Evolutionary conservation across 2,888 invertebrate species (phyloP).

Genomic region (Keiferia lycopersicella): DNA sequence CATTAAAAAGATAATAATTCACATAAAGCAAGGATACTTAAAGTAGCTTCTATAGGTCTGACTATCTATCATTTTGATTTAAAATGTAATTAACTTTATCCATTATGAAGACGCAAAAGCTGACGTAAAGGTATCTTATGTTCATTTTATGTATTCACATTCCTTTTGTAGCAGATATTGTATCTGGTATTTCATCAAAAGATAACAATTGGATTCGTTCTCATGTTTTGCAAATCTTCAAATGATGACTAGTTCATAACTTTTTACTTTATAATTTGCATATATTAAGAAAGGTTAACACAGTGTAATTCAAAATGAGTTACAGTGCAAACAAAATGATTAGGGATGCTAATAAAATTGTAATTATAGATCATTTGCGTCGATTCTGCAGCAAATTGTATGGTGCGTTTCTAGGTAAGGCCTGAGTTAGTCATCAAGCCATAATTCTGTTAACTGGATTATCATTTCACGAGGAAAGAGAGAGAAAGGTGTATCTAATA

Average conservation of each 20-base stretch:
- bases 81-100: slow-evolving; percentile 7
- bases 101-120: not conserved
- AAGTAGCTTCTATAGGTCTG: not conserved
- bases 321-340: slow-evolving; percentile 58
- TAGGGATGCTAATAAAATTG: slow-evolving; percentile 58
- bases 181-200: slow-evolving; percentile 27
- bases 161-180: not conserved
- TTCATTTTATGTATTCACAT: not conserved
- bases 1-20: slow-evolving; percentile 2
- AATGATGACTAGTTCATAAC: slow-evolving; percentile 42
- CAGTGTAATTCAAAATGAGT: slow-evolving; percentile 57
- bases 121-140: not conserved
- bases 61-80: slow-evolving; percentile 5
- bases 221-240: slow-evolving; percentile 37
- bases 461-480: not conserved
- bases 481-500: not conserved
- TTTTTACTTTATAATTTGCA: slow-evolving; percentile 58
- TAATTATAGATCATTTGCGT: slow-evolving; percentile 50
- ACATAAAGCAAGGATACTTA: not conserved
- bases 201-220: slow-evolving; percentile 32
- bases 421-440: slow-evolving; percentile 4
- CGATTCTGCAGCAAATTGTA: slow-evolving; percentile 50
- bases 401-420: slow-evolving; percentile 30
- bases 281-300: slow-evolving; percentile 64
- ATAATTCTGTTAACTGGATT: not conserved